Evolutionary conservation across 2,888 invertebrate species (phyloP), one percentile per base, ranked within the genome.

Genomic region (Eledona agricola): DNA sequence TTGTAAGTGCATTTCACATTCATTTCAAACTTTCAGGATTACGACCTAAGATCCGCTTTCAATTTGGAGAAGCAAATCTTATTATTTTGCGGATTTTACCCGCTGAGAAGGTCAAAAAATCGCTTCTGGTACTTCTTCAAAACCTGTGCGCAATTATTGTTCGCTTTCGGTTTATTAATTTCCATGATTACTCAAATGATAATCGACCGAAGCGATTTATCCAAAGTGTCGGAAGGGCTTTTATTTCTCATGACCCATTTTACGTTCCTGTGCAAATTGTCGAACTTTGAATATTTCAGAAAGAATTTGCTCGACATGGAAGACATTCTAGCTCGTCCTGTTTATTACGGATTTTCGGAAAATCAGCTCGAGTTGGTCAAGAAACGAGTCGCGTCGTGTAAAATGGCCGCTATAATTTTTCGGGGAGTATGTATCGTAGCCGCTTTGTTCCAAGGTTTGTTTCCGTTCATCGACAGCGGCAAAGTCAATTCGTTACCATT

Each of bases 401-500:
- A 22, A 5, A 6, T 19, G 1, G 35, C 20, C 13, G 35, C 19
- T 2, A 35, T 12, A n/a, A 35, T 10, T 1, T 35, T 35, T 19
- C 17, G 35, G 13, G 20, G 20, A 5, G 5, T 35, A n/a, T 35
- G 19, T 7, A 23, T 35, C 4, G 12, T 9, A 23, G 19, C 20
- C 11, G 22, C 23, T n/a, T 20, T 19, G 6, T 20, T 35, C 2
- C 28, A 17, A 5, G 26, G 4, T 17, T 26, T 28, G n/a, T 4
- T 25, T 9, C 40, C 40, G 5, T 40, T 28, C 12, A 15, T 38
- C 6, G 38, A 38, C 22, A 2, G 7, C 2, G 16, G 4, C n/a
- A 35, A 28, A 28, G 13, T n/a, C 1, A 25, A 13, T 9, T 22
- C 9, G 3, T 23, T 53, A 17, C 40, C 52, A 5, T 23, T 37